Evolutionary conservation across 2,888 invertebrate genomes (phyloP).

Genomic region (Saturnia japonica): DNA sequence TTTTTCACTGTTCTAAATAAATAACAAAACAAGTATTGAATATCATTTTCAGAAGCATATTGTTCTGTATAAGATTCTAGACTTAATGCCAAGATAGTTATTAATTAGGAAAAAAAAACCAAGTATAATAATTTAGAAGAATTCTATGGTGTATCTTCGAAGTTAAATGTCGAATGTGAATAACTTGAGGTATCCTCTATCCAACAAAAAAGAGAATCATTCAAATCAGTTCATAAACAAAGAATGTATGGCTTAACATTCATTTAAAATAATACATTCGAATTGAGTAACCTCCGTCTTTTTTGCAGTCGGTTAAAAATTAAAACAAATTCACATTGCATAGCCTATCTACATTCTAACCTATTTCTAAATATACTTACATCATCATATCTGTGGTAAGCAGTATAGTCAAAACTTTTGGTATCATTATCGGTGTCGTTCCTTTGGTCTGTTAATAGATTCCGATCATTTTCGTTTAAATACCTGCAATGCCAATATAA

Average conservation of each 20-base stretch:
- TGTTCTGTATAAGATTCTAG: neutral
- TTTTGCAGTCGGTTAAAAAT: too few species aligned
- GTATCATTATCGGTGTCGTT: constrained; percentile 24
- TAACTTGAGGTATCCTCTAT: too few species aligned
- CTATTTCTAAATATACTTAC: constrained; percentile 35
- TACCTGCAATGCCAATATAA: constrained; percentile 44
- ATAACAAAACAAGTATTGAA: neutral
- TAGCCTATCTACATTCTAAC: neutral
- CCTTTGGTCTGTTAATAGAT: constrained; percentile 20
- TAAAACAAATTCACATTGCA: neutral
- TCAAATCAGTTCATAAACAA: too few species aligned
- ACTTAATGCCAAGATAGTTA: neutral
- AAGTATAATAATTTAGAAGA: too few species aligned
- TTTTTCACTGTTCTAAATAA: neutral
- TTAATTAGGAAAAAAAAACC: too few species aligned
- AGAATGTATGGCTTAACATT: too few species aligned
- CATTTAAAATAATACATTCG: too few species aligned
- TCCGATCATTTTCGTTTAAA: constrained; percentile 39
- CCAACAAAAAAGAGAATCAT: too few species aligned
- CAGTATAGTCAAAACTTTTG: constrained; percentile 46
- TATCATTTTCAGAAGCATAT: neutral
- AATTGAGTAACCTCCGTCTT: too few species aligned
- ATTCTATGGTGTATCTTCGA: too few species aligned
- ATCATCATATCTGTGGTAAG: constrained; percentile 55
- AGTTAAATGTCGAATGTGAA: too few species aligned